Percentiles rank a stretch among this genome's conserved stretches.
Conservation (phyloP, 2,113 vertebrate species). For the Emydocephalus ijimae region DNA sequence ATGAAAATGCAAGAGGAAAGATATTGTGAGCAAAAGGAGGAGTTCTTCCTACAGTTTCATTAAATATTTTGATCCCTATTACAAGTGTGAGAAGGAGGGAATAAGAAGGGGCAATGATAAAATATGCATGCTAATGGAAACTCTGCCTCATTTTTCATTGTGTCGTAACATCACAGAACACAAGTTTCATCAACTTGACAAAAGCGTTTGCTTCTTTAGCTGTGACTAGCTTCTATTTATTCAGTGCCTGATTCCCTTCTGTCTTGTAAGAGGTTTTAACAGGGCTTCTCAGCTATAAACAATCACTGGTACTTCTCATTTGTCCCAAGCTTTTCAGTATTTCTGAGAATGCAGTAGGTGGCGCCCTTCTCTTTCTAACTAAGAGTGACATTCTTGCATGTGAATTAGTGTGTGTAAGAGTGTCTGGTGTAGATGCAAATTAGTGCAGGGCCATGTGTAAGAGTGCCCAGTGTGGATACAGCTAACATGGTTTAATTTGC, state of each 20-base stretch:
- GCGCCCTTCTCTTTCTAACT: slow-evolving; percentile 3
- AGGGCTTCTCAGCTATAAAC: neutral
- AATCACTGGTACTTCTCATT: neutral
- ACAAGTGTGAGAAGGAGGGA: neutral
- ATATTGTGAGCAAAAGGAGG: neutral
- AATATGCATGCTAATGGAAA: neutral
- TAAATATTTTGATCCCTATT: neutral
- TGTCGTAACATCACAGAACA: neutral
- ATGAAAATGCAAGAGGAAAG: neutral
- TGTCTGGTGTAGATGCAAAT: neutral
- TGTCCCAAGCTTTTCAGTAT: neutral
- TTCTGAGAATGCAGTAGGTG: neutral
- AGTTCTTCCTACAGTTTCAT: neutral
- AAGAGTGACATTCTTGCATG: neutral
- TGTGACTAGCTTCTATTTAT: neutral
- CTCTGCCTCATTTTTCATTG: neutral
- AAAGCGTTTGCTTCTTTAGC: neutral
- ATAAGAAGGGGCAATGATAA: neutral
- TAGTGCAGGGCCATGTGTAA: neutral
- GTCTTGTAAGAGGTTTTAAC: neutral
- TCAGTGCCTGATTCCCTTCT: neutral
- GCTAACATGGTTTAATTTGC: neutral
- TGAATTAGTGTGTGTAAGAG: neutral
- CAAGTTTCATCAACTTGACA: neutral
- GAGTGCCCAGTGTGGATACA: neutral